Base-by-base conservation (phyloP, 2,113 vertebrate species). In the Oxygymnocypris stewartii region DNA sequence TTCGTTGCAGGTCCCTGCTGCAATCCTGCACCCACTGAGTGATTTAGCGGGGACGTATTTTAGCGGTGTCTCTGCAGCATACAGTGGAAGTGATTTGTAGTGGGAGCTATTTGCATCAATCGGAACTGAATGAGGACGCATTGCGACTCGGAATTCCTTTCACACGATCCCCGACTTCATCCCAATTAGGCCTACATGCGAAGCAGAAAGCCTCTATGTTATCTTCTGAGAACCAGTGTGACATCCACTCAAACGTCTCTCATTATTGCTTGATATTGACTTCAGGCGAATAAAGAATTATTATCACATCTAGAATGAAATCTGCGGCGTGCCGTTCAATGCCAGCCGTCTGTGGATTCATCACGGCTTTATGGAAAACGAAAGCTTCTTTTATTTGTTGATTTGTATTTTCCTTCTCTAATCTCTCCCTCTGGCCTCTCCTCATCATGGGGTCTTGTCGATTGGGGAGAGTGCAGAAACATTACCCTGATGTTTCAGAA, bases 11-110 rank as follows among this genome's bases (percentile, higher is more conserved):
- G 9, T 59, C 65, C 51, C 84, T 61, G 59, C 74, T 25, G 75
- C 65, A 84, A 5, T 79, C 57, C 23, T 61, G 51, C 85, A 84
- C 40, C 74, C 49, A 79, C 75, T 1, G 49, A 86, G 79, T 79
- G 87, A 88, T 71, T 84, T 79, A 83, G 61, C 44, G 40, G 11
- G 42, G 77, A 73, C 73, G 63, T 78, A 61, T 20, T 88, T 85
- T 16, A 69, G 40, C 51, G 1, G 16, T 31, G 73, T 54, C 59
- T 51, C 20, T 40, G 49, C n/a, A 49, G 59, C 49, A n/a, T 85
- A 47, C 71, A 73, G 73, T 71, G 65, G 31, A 71, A 76, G 35
- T 74, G 51, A 80, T 84, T 84, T 84, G 73, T 44, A 79, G 85
- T 25, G 25, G 69, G 12, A 86, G 31, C 69, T 6, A 51, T 81